A percentile compares a stretch with the other conserved stretches of the same genome.
These are phyloP conservation scores for Drosophila ercepeae DNA, from an alignment of 1,140 invertebrate species.

Conservation along the genomic window DNA sequence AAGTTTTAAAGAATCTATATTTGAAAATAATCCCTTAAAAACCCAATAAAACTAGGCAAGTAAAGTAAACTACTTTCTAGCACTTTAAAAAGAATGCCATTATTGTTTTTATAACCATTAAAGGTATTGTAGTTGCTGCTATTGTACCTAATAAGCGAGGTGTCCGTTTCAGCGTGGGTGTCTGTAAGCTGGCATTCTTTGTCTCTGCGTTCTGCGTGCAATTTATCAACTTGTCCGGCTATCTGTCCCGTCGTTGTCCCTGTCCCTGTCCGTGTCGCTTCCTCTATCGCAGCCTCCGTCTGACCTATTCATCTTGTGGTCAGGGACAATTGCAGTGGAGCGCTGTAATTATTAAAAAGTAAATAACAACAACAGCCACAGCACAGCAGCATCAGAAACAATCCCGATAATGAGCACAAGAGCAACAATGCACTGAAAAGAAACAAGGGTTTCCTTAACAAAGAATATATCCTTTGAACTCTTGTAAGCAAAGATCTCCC, in stretches of 20 bases:
- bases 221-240: constrained; percentile 65
- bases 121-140: neutral
- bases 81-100: neutral
- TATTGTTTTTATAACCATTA: neutral
- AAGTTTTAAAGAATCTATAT: no score
- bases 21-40: no score
- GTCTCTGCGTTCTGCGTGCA: constrained; percentile 43
- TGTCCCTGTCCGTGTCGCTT: constrained; percentile 2
- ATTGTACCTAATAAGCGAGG: constrained; percentile 38
- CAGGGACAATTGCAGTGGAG: constrained; percentile 72
- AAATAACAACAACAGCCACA: constrained; percentile 50
- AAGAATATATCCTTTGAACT: no score
- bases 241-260: constrained; percentile 9
- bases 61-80: no score
- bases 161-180: constrained; percentile 12
- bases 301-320: constrained; percentile 53
- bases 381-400: constrained; percentile 46
- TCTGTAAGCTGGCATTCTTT: constrained; percentile 39
- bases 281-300: neutral
- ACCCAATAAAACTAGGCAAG: no score
- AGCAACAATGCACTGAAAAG: constrained; percentile 25
- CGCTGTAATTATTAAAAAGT: constrained; percentile 75
- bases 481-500: no score
- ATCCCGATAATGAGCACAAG: constrained; percentile 70
- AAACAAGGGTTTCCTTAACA: no score